These are phyloP conservation scores for Enoplolaimus lenunculus DNA, from an alignment of 2,888 invertebrate genomes.

Conservation along the genomic window DNA sequence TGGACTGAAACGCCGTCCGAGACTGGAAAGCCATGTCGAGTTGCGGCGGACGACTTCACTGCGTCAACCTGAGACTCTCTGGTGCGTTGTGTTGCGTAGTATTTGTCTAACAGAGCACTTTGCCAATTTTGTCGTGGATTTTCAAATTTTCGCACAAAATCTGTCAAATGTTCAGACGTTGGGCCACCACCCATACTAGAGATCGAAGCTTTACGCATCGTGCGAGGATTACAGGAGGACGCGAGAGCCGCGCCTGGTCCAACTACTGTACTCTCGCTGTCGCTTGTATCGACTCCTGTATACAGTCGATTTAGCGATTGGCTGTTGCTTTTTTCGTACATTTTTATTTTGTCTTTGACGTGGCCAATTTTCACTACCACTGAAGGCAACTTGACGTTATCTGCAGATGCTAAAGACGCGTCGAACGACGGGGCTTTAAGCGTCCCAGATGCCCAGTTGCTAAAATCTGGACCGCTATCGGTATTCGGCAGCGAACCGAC, in stretches of 20 bases:
- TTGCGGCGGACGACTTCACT: too few relatives aligned
- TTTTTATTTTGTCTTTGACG: neutral
- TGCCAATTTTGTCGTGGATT: neutral
- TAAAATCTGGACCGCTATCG: too few relatives aligned
- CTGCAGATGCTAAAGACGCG: too few relatives aligned
- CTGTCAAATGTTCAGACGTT: neutral
- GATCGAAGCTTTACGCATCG: too few relatives aligned
- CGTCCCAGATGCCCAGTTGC: neutral
- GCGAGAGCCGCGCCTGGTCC: too few relatives aligned
- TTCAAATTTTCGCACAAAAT: neutral
- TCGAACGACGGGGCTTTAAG: neutral
- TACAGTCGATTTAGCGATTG: neutral
- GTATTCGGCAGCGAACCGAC: too few relatives aligned
- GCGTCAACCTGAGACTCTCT: neutral
- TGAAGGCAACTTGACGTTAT: neutral
- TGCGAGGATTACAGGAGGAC: too few relatives aligned
- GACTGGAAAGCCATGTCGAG: too few relatives aligned
- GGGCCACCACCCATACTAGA: neutral
- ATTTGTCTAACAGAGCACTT: neutral
- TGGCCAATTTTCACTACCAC: neutral
- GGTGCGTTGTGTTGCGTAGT: neutral
- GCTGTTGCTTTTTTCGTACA: neutral
- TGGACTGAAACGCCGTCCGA: neutral
- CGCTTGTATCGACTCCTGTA: neutral
- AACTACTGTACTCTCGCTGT: neutral